phyloP scores from a whole-genome alignment of 2,888 invertebrate genomes.

The Xestia sexstrigata region DNA sequence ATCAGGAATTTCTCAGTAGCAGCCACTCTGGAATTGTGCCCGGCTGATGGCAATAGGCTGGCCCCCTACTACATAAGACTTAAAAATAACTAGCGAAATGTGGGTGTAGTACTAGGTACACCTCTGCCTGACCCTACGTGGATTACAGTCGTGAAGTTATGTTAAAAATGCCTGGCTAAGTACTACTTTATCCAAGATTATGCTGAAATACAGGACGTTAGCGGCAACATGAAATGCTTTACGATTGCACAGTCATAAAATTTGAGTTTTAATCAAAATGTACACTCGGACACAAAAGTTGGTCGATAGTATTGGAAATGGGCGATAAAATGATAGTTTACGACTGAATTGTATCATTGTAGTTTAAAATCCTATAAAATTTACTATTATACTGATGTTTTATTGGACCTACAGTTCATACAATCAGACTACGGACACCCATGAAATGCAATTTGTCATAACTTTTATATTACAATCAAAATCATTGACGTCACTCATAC shows the following conservation, averaged over 20 bases:
- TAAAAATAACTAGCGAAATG: too few species aligned
- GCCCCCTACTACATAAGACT: too few species aligned
- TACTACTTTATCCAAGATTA: background rate
- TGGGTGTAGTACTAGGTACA: too few species aligned
- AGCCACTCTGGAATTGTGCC: too few species aligned
- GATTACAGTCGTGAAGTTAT: too few species aligned
- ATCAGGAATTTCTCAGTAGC: too few species aligned
- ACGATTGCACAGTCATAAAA: conserved; percentile 31
- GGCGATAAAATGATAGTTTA: conserved; percentile 48
- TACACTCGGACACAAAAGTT: conserved; percentile 33
- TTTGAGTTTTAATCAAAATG: conserved; percentile 47
- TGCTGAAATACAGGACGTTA: background rate
- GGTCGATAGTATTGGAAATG: conserved; percentile 45
- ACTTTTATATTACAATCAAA: background rate
- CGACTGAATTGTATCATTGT: conserved; percentile 45
- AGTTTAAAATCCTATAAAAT: conserved; percentile 49
- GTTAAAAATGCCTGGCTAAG: background rate
- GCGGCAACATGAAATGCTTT: background rate
- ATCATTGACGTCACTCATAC: background rate
- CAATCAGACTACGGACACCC: conserved; percentile 25
- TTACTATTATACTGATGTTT: conserved; percentile 38
- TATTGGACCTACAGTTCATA: conserved; percentile 19
- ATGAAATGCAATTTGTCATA: conserved; percentile 26
- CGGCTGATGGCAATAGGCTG: too few species aligned
- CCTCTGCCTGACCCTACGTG: too few species aligned